Evolutionary conservation across 1,140 invertebrate species (phyloP), one percentile per base, ranked within the genome.

Genomic region (Aradophagus sp.): DNA sequence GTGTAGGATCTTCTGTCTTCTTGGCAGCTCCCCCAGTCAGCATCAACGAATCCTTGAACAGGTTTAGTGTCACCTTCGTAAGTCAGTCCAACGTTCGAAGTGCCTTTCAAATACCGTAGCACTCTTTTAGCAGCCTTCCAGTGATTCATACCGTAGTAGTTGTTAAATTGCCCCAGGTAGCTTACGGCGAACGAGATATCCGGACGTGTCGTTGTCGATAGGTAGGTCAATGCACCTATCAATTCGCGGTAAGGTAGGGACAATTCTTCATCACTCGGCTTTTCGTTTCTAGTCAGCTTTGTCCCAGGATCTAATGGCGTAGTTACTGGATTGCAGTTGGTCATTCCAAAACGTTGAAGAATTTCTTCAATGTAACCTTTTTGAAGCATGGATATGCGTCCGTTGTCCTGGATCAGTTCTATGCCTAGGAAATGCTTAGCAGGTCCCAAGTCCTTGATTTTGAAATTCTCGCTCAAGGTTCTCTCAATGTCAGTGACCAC

Each of bases 81-180:
- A 14, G 34, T n/a, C 12, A 47, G 26, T 0, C 29, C 42, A 2
- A 47, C 13, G 11, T 47, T 12, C 3, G 34, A 7, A 5, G 84
- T 84, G 23, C 73, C 78, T 17, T 78, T 76, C 1, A 85, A 26
- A 47, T 84, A 84, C 0, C 76, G 23, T 10, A 53, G 36, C 2
- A 53, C 48, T 2, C 48, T 2, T 10, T 53, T 53, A 1, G 35
- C 35, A 0, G 48, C 17, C 15, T 39, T 53, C 35, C 63, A 67
- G 11, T 67, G 63, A 0, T 29, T 1, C 0, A 14, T 1, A 8
- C 20, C 23, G 7, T 29, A 52, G 15, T 19, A 34, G 2, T 47
- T 36, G 8, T 58, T 58, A 11, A 52, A 67, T 12, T 58, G 53
- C 7, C 63, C 55, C 2, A 67, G 13, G 15, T 11, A 23, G 23